Evolutionary conservation across 2,113 vertebrate genomes (phyloP), one percentile per base, ranked within the genome.

Genomic region (Morone saxatilis): DNA sequence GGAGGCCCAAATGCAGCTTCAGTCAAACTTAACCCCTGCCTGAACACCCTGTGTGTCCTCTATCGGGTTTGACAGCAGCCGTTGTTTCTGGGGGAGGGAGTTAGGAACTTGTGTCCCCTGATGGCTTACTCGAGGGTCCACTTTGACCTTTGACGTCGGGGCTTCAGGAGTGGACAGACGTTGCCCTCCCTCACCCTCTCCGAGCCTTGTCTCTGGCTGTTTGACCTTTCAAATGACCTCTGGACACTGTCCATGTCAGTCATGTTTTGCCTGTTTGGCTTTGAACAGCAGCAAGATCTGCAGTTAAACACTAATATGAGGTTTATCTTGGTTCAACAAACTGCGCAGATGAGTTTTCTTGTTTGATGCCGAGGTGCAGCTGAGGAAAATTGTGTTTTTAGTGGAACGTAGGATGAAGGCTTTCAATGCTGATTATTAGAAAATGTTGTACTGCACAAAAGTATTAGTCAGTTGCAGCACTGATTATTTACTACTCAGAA

Each of bases 61-160:
- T 13, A 77, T 84, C 61, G 22, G 76, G 38, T 63, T 60, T 89
- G 86, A 90, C 88, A 91, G 89, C 73, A 89, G 85, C 68, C 69
- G 87, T 89, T 87, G 84, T 80, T 86, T 45, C 66, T 59, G 51
- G 68, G 75, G 85, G 81, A 63, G 62, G 73, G 80, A 51, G 45
- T 68, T 81, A 79, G 78, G 76, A 63, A 59, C 78, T 57, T 4
- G 36, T 89, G 83, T 91, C 81, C 86, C 60, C 76, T 72, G 83
- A 88, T 25, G 76, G 71, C 83, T 89, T 85, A 91, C 77, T 90
- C 76, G 8, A 89, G 86, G 80, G 80, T 86, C 80, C 84, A 82
- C 78, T 91, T 81, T 92, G 89, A 94, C 91, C 90, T 71, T 73
- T 90, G 83, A 86, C 22, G 50, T 76, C 36, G 38, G 59, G 31